A percentile compares a stretch with the other conserved stretches of the same genome.
Evolutionary conservation across 2,888 invertebrate species (phyloP).

Genomic region (Bombylius major): DNA sequence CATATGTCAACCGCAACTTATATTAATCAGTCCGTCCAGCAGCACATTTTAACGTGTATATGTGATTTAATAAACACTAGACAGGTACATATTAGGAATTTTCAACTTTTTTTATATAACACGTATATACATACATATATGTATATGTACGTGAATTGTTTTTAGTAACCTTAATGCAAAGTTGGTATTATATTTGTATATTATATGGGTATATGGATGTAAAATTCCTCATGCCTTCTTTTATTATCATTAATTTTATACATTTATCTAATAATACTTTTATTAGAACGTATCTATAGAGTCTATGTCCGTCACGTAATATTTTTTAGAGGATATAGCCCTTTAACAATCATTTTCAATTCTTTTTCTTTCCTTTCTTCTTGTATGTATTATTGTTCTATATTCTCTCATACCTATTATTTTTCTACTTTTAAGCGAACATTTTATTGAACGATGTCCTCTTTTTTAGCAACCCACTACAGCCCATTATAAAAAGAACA

Average conservation of each 20-base stretch:
- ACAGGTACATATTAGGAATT: too few species aligned
- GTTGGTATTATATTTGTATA: too few species aligned
- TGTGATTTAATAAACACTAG: too few species aligned
- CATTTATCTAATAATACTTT: background rate
- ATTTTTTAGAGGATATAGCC: conserved; percentile 5
- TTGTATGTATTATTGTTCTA: background rate
- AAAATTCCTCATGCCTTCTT: background rate
- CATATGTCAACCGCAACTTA: background rate
- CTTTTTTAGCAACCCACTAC: conserved; percentile 2
- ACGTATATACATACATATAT: too few species aligned
- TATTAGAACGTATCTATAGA: background rate
- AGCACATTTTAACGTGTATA: background rate
- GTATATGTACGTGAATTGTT: too few species aligned
- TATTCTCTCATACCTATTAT: background rate
- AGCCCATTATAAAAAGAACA: conserved; percentile 2
- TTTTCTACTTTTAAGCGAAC: background rate
- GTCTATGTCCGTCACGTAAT: conserved; percentile 5
- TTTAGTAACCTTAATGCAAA: too few species aligned
- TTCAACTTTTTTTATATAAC: too few species aligned
- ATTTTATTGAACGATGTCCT: conserved; percentile 1
- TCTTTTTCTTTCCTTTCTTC: background rate
- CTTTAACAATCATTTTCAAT: background rate
- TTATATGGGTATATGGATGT: too few species aligned
- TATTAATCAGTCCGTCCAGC: conserved; percentile 3
- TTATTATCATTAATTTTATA: background rate